Base-by-base conservation (phyloP, 1,140 invertebrate genomes). In the Cotesia glomerata region DNA sequence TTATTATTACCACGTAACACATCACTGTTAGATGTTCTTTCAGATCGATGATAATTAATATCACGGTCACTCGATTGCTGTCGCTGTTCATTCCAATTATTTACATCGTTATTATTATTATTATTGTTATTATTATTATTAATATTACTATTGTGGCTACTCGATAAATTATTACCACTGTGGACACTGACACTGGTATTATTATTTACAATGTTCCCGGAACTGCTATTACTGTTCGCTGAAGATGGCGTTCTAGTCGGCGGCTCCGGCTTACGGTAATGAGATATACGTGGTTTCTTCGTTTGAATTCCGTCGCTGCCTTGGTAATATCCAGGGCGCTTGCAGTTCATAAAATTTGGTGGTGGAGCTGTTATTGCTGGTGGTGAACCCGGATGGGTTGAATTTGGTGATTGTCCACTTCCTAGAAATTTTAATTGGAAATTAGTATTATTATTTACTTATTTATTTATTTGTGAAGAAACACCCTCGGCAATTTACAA, bases 221-320 rank as follows among this genome's bases (percentile, higher is more conserved):
- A 26, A 74, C 61, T 74, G 56, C 72, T 70, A 14, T 73, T 71
- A 61, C 64, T 35, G 59, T 72, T 73, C 76, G 61, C 72, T 76
- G 71, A 66, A 13, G 62, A 78, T 81, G 74, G 82, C 81, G 76
- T 86, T 78, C 64, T 82, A 7, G 77, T 73, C 32, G 77, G 71
- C 4, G 83, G 67, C 69, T 88, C 86, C 2, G 89, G 88, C 74
- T 90, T 92, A 52, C 88, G 89, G 80, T 91, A 94, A 84, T 95
- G 94, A 39, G 94, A 95, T 80, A 96, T 94, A 76, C 95, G 90
- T 80, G 91, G 92, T 82, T 92, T 92, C 88, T 96, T 96, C 34
- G 91, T 89, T 26, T 91, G 90, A 9, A 92, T 84, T 39, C 91
- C 91, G 75, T 92, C 91, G 34, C 85, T 87, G 49, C 88, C 88